These are phyloP conservation scores for Entomyzon cyanotis DNA, from an alignment of 2,113 vertebrate genomes.

Conservation along the genomic window DNA sequence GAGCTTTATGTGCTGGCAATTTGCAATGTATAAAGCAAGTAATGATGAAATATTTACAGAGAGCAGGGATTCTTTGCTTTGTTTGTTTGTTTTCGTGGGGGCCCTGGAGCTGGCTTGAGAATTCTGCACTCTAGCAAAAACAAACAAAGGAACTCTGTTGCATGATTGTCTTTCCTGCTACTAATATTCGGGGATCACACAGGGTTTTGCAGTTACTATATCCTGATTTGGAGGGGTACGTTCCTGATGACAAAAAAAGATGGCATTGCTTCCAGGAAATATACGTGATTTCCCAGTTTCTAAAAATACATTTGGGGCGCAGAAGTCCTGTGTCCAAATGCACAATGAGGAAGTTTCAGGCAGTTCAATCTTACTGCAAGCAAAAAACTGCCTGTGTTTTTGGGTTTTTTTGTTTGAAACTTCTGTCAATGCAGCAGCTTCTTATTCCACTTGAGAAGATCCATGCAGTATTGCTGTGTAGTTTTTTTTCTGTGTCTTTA, in stretches of 20 bases:
- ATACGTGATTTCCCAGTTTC: no score
- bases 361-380: neutral
- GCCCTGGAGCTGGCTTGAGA: neutral
- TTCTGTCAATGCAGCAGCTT: fast-evolving
- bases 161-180: no score
- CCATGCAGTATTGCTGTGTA: neutral
- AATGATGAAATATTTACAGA: neutral
- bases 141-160: neutral
- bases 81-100: neutral
- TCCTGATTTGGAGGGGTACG: neutral
- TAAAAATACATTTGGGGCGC: no score
- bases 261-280: neutral
- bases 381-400: neutral
- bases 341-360: neutral
- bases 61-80: fast-evolving
- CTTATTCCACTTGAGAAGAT: neutral
- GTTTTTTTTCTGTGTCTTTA: neutral
- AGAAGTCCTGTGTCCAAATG: neutral
- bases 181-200: neutral
- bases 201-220: neutral
- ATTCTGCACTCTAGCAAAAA: neutral
- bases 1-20: no score
- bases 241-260: neutral
- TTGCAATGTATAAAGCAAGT: no score
- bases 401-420: neutral